Evolutionary conservation across 2,888 invertebrate genomes (phyloP), one percentile per base, ranked within the genome.

Genomic region (Mechanitis mazaeus): DNA sequence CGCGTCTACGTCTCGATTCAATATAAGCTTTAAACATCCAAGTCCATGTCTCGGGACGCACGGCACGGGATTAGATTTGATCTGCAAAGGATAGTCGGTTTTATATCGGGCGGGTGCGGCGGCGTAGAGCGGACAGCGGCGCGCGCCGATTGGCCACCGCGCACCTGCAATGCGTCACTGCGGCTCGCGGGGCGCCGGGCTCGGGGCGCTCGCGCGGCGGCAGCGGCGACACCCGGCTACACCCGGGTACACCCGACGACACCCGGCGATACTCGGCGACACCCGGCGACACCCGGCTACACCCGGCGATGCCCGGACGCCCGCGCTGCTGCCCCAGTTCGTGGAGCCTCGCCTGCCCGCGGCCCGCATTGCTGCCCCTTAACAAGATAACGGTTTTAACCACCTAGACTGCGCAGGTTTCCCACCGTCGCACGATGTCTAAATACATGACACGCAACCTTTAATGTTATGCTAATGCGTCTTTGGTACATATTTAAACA

Each of bases 141-240:
- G 92, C 91, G 91, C 92, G 92, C 91, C 92, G 93, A 94, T 95
- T 94, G 94, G 94, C 92, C 91, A 91, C 84, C 91, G 92, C 93
- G 93, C 93, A 95, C 94, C 95, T 94, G 95, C 95, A 95, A 94
- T 95, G 94, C 94, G 94, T 94, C 94, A 94, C 85, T 87, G 89
- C 87, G 87, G 85, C 84, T 72, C 75, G 76, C 74, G 72, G 69
- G 71, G 69, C 68, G 72, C 72, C 69, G 74, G 74, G 64, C 68
- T 70, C 73, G 70, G 70, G 72, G 70, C 71, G 75, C 83, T 72
- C 73, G 75, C 50, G 72, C 68, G 65, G 66, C 70, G 69, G 69
- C 69, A 64, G 69, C 67, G 71, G 67, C 71, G 69, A 31, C 50
- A 50, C 50, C 50, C 68, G 69, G 63, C 68, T 63, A 73, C 64